Percentiles rank a stretch among this genome's conserved stretches.
Evolutionary conservation across 1,140 invertebrate genomes (phyloP).

Genomic region (Antheraea pernyi): DNA sequence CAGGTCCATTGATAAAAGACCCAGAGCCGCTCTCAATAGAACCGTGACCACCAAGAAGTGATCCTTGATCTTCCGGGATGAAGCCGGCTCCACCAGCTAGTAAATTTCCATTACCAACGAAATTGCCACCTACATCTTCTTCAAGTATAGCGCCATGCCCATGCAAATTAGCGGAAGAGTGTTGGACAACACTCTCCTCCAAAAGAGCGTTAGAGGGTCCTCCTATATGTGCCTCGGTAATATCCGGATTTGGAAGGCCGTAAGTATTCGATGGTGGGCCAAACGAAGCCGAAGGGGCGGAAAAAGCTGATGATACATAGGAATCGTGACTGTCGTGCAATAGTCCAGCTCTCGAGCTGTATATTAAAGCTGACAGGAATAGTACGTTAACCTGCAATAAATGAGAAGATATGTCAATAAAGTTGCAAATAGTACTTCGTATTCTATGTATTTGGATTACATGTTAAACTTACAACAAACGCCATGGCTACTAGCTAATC

Average conservation of each 20-base stretch:
- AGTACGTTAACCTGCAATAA: slow-evolving; percentile 63
- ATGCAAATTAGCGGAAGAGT: slow-evolving; percentile 7
- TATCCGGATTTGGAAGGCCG: slow-evolving; percentile 36
- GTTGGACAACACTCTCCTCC: slow-evolving; percentile 19
- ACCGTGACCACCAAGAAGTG: slow-evolving; percentile 4
- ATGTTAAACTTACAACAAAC: slow-evolving; percentile 66
- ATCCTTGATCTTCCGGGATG: neutral
- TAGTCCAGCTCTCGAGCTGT: slow-evolving; percentile 45
- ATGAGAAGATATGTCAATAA: neutral
- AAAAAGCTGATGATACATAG: slow-evolving; percentile 51
- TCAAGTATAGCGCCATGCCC: neutral
- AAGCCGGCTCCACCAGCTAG: neutral
- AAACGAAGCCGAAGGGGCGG: slow-evolving; percentile 56
- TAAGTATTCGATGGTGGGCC: slow-evolving; percentile 51
- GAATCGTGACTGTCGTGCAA: slow-evolving; percentile 50
- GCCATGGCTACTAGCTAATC: slow-evolving; percentile 77
- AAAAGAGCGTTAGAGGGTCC: slow-evolving; percentile 7
- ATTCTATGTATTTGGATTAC: neutral
- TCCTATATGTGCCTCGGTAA: slow-evolving; percentile 23
- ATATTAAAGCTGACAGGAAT: slow-evolving; percentile 52
- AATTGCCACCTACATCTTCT: neutral
- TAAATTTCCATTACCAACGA: neutral
- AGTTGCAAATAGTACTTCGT: neutral
- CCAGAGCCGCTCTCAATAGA: neutral
- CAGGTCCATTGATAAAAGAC: neutral